Evolutionary conservation across 2,113 vertebrate genomes (phyloP).

Genomic region (Ahaetulla prasina): DNA sequence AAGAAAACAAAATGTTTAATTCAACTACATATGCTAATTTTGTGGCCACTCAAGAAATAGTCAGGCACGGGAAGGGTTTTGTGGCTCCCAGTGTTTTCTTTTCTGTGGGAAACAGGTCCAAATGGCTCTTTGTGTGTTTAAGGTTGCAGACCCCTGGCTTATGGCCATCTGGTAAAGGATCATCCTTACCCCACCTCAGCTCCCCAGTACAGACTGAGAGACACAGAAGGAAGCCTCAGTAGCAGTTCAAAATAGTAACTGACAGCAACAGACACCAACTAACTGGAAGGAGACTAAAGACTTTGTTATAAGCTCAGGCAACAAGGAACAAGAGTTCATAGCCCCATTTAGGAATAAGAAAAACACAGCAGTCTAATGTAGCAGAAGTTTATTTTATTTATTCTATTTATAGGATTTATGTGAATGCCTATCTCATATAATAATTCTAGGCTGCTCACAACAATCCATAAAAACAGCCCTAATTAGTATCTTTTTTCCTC

Average conservation of each 20-base stretch:
- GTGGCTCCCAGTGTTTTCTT: too few relatives aligned
- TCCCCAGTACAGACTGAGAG: not conserved
- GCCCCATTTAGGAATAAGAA: not conserved
- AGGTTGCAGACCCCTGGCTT: too few relatives aligned
- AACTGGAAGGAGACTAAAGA: not conserved
- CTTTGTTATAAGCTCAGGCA: not conserved
- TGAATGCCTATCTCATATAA: not conserved
- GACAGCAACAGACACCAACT: not conserved
- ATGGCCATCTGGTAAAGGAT: not conserved
- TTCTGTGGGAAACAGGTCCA: too few relatives aligned
- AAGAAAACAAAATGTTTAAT: too few relatives aligned
- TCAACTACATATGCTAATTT: too few relatives aligned
- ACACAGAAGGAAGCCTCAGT: not conserved
- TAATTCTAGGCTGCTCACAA: not conserved
- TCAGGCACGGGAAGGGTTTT: too few relatives aligned
- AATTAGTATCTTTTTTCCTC: not conserved
- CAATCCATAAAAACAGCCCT: not conserved
- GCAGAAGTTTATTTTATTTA: not conserved
- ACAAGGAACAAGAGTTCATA: not conserved
- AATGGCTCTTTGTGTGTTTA: too few relatives aligned
- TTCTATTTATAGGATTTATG: not conserved
- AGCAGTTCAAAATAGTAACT: not conserved
- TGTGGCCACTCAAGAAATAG: too few relatives aligned
- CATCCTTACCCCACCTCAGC: not conserved
- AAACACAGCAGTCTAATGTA: not conserved